Evolutionary conservation across 2,888 invertebrate genomes (phyloP).

Genomic region (Azorinus chamasolen): DNA sequence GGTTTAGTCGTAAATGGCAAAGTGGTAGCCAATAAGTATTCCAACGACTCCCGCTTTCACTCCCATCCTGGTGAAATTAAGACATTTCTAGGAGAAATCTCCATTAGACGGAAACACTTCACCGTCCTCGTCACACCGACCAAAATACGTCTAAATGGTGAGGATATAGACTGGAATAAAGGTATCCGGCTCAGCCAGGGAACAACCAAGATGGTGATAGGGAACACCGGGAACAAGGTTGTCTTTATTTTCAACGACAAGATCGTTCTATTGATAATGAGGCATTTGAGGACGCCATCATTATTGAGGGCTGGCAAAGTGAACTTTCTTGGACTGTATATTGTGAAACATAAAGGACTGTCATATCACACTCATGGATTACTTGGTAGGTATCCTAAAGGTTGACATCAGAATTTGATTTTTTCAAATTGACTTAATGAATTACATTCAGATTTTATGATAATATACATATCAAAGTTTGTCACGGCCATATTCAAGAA

Average conservation of each 20-base stretch:
- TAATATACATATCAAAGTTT: no score
- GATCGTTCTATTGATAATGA: slow-evolving; percentile 65
- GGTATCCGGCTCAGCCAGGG: slow-evolving; percentile 60
- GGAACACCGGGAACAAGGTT: slow-evolving; percentile 65
- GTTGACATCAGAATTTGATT: no score
- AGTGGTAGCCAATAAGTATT: slow-evolving; percentile 58
- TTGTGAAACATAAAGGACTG: slow-evolving; percentile 69
- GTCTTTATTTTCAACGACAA: slow-evolving; percentile 69
- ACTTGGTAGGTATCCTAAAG: slow-evolving; percentile 66
- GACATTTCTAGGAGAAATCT: slow-evolving; percentile 69
- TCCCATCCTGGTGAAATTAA: slow-evolving; percentile 52
- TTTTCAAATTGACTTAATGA: no score
- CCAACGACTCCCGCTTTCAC: slow-evolving; percentile 8
- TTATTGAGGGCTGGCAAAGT: slow-evolving; percentile 65
- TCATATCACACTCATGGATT: slow-evolving; percentile 72
- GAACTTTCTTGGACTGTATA: slow-evolving; percentile 71
- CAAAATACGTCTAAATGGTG: slow-evolving; percentile 44
- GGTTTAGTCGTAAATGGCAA: slow-evolving; percentile 62
- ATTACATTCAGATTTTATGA: no score
- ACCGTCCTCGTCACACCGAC: slow-evolving; percentile 41
- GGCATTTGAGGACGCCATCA: slow-evolving; percentile 62
- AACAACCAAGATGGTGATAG: slow-evolving; percentile 69
- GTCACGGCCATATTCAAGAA: no score
- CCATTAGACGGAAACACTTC: slow-evolving; percentile 50
- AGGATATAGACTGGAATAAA: slow-evolving; percentile 57